Conservation (phyloP, 2,888 invertebrate species). For the Psylliodes chrysocephalus region DNA sequence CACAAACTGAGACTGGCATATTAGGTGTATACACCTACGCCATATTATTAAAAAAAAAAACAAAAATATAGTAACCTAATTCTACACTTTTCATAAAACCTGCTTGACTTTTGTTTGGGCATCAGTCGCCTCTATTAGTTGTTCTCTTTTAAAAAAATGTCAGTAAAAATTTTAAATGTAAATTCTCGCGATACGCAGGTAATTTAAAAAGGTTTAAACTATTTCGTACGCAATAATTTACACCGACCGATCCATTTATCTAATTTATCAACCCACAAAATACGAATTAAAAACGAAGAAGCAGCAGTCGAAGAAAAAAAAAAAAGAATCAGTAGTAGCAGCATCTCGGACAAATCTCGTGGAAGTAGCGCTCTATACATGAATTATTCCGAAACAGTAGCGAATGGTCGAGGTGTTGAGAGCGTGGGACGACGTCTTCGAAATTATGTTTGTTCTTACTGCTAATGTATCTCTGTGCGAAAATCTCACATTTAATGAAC, state of each 20-base stretch:
- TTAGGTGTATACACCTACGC: too few relatives aligned
- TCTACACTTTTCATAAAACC: too few relatives aligned
- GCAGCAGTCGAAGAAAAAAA: background rate
- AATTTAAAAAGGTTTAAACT: background rate
- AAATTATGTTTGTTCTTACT: slow-evolving; percentile 62
- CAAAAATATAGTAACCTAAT: too few relatives aligned
- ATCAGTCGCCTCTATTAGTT: too few relatives aligned
- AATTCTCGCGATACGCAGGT: background rate
- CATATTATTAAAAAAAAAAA: too few relatives aligned
- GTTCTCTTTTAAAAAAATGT: too few relatives aligned
- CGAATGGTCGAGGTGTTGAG: slow-evolving; percentile 60
- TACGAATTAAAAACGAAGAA: background rate
- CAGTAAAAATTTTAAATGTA: background rate
- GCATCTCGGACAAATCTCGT: background rate
- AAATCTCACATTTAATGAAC: slow-evolving; percentile 62
- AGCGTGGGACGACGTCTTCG: slow-evolving; percentile 56
- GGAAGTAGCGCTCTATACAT: background rate
- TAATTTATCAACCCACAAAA: background rate
- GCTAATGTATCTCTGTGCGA: slow-evolving; percentile 62
- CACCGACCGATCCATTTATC: background rate
- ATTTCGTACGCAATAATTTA: background rate
- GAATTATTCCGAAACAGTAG: slow-evolving; percentile 50
- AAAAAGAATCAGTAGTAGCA: background rate
- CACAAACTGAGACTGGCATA: too few relatives aligned
- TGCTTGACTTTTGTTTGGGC: too few relatives aligned